Conservation (phyloP, 2,797 vertebrate species). For the Sardinella longiceps region DNA sequence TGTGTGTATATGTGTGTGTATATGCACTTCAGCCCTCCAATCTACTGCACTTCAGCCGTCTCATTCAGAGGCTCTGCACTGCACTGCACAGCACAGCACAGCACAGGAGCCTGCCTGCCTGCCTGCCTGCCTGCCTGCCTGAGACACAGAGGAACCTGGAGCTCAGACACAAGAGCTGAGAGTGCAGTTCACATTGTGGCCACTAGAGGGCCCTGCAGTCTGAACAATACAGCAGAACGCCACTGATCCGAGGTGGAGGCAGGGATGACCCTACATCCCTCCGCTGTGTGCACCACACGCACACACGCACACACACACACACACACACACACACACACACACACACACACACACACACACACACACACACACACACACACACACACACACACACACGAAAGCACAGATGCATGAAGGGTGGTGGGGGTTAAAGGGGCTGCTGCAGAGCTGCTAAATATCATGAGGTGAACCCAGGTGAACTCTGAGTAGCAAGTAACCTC, state of each 20-base stretch:
- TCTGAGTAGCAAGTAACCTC: constrained; percentile 56
- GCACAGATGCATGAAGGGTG: neutral
- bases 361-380: neutral
- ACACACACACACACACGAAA: neutral
- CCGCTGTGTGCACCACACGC: neutral
- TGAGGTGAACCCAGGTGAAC: constrained; percentile 71
- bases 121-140: too few species aligned
- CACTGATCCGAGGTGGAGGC: neutral
- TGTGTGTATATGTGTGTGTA: too few species aligned
- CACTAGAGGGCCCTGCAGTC: constrained; percentile 78
- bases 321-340: neutral
- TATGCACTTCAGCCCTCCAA: too few species aligned
- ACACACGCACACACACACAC: constrained; percentile 2
- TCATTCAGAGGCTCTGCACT: too few species aligned
- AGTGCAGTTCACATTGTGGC: constrained; percentile 27
- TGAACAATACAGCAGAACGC: constrained; percentile 56
- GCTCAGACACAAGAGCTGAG: neutral
- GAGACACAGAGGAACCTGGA: neutral
- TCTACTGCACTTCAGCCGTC: too few species aligned
- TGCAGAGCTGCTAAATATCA: constrained; percentile 62
- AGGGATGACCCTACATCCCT: neutral
- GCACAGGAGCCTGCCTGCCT: too few species aligned
- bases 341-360: neutral
- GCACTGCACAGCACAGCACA: too few species aligned
- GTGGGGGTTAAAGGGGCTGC: constrained; percentile 9